Percentiles rank a stretch among this genome's conserved stretches.
phyloP scores from a whole-genome alignment of 1,140 invertebrate species.

The Ptiloglossa arizonensis region DNA sequence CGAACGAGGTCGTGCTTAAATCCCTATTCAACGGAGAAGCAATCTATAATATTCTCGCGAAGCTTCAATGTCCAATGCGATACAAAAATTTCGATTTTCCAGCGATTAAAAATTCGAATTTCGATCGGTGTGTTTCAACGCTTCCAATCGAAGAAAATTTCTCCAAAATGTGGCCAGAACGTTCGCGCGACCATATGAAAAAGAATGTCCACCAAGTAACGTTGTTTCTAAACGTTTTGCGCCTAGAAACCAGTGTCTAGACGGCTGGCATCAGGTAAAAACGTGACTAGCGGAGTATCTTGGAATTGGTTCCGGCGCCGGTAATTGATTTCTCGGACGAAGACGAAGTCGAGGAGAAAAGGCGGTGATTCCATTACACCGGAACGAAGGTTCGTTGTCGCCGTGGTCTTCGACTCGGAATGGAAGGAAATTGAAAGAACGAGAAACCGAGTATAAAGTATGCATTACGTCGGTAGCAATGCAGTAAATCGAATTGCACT shows the following conservation, averaged over 20 bases:
- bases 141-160: too few species aligned
- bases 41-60: too few species aligned
- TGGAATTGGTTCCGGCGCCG: conserved; percentile 30
- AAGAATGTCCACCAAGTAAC: too few species aligned
- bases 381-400: conserved; percentile 38
- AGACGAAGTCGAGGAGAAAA: conserved; percentile 26
- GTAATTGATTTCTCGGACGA: conserved; percentile 42
- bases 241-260: not conserved
- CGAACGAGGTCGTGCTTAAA: too few species aligned
- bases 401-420: conserved; percentile 18
- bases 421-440: conserved; percentile 41
- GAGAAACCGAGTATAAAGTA: conserved; percentile 52
- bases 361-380: conserved; percentile 40
- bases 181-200: too few species aligned
- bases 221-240: not conserved
- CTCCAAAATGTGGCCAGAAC: too few species aligned
- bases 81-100: too few species aligned
- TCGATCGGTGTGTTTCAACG: too few species aligned
- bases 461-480: conserved; percentile 51
- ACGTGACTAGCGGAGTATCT: conserved; percentile 29
- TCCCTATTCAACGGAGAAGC: too few species aligned
- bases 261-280: not conserved
- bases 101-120: too few species aligned
- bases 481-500: conserved; percentile 53
- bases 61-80: too few species aligned